Conservation (phyloP, 2,113 vertebrate genomes). For the Aix galericulata region DNA sequence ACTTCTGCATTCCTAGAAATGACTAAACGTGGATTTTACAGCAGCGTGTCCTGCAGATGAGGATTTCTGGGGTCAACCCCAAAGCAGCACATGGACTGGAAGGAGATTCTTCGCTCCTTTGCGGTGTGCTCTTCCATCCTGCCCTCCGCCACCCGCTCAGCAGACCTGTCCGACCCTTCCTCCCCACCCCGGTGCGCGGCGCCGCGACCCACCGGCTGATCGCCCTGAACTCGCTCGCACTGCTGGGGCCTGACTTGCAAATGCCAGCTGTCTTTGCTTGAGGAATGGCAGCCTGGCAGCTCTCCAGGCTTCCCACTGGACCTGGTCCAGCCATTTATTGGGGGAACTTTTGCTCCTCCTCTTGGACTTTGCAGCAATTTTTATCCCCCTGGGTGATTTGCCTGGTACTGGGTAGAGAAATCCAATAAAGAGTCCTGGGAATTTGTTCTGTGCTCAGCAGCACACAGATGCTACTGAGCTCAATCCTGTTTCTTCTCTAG, state of each 20-base stretch:
- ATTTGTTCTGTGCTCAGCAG: slow-evolving; percentile 36
- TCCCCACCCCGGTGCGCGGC: not conserved
- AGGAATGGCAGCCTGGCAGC: slow-evolving; percentile 21
- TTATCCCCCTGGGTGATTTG: slow-evolving; percentile 23
- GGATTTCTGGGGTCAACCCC: not conserved
- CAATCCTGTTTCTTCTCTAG: slow-evolving; percentile 19
- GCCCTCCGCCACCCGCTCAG: not conserved
- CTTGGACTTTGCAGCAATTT: slow-evolving; percentile 49
- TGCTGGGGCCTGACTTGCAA: slow-evolving; percentile 20
- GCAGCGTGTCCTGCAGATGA: not conserved
- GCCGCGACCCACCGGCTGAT: not conserved
- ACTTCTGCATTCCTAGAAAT: rapidly evolving
- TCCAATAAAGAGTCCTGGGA: slow-evolving; percentile 42
- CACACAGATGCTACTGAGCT: not conserved
- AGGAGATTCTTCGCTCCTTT: not conserved
- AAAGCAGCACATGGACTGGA: not conserved
- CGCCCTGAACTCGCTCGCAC: not conserved
- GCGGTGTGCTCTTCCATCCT: not conserved
- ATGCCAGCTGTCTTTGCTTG: not conserved
- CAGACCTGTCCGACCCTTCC: not conserved
- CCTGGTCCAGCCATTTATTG: slow-evolving; percentile 24
- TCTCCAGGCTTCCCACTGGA: slow-evolving; percentile 18
- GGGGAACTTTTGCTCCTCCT: slow-evolving; percentile 35
- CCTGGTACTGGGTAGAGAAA: slow-evolving; percentile 43
- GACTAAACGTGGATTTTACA: not conserved